Evolutionary conservation across 2,888 invertebrate genomes (phyloP).

Genomic region (Sicus ferrugineus): DNA sequence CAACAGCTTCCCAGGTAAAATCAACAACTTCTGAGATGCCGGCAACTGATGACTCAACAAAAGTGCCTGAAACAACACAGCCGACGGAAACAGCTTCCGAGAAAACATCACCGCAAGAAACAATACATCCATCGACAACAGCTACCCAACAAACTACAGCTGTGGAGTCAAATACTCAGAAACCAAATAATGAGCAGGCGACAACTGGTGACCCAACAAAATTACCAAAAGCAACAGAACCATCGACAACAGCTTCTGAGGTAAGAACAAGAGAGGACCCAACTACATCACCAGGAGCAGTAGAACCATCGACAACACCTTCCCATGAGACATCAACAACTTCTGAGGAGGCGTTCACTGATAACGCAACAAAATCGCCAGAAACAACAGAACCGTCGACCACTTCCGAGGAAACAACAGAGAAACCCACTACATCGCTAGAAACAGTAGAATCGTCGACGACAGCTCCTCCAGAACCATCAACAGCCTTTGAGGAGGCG

Average conservation of each 20-base stretch:
- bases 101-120: too few relatives aligned
- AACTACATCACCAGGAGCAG: neutral
- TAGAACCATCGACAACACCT: too few relatives aligned
- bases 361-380: neutral
- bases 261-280: neutral
- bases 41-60: neutral
- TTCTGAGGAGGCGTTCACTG: neutral
- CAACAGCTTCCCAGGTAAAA: too few relatives aligned
- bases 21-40: neutral
- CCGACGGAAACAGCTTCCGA: neutral
- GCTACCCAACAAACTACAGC: neutral
- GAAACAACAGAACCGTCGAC: neutral
- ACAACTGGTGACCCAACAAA: too few relatives aligned
- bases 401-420: neutral
- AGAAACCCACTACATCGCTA: neutral
- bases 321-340: neutral
- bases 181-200: too few relatives aligned
- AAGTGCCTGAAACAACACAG: neutral
- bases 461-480: neutral
- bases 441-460: neutral
- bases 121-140: neutral
- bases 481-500: neutral
- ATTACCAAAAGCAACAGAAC: too few relatives aligned
- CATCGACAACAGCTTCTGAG: neutral
- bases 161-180: neutral